Base-by-base conservation (phyloP, 2,113 vertebrate species). In the Tetrao urogallus region DNA sequence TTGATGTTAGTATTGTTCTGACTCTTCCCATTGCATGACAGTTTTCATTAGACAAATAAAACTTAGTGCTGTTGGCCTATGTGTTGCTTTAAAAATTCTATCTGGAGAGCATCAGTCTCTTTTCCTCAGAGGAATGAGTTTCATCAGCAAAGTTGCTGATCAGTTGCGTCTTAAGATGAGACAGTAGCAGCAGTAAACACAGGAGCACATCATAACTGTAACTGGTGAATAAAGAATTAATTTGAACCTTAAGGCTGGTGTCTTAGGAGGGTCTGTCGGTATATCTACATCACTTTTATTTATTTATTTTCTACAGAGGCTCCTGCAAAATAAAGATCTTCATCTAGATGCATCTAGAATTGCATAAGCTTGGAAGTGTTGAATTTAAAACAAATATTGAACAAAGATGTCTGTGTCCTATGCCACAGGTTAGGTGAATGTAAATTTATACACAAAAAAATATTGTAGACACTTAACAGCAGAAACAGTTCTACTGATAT, bases 1-100 rank as follows among this genome's bases (percentile, higher is more conserved):
- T 86, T 93, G n/a, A 60, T 78, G 3, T 38, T 40, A 64, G 8
- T 75, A 43, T 69, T 75, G 42, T 56, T 18, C 11, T 12, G 25
- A 7, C 56, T 71, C 4, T 82, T 61, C n/a, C 48, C 60, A 74
- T 28, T 76, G 28, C n/a, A 8, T 27, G 32, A 14, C 69, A 60
- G n/a, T 91, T 89, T 93, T 92, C 66, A 58, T 88, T 88, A 82
- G 50, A 76, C n/a, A 88, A 75, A 75, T 69, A 57, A 76, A 73
- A 70, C 27, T 82, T 87, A 82, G 38, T 60, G 52, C 8, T 77
- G 47, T 88, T 95, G 76, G 70, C 69, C 72, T 77, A 76, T 64
- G 28, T 19, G 64, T 28, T 60, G 57, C 86, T 93, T 86, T 65
- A 93, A 6, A 77, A 93, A 86, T 77, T 70, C 40, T 11, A 73